A percentile compares a stretch with the other conserved stretches of the same genome.
Evolutionary conservation across 2,797 vertebrate genomes (phyloP).

Genomic region (Argentina silus): DNA sequence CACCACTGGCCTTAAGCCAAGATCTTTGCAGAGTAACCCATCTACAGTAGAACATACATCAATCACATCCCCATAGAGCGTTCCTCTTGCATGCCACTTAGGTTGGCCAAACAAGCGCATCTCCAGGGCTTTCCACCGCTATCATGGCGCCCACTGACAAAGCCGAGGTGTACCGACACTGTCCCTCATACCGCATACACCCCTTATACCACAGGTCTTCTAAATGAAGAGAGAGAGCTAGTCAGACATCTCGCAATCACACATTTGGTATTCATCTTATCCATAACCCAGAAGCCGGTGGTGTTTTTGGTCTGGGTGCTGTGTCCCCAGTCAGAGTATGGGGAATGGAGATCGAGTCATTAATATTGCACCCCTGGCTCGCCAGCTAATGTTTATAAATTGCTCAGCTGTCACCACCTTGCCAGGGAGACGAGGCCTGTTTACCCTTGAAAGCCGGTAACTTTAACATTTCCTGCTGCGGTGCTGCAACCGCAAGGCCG

Average conservation of each 20-base stretch:
- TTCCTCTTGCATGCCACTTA: slow-evolving; percentile 14
- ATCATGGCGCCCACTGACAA: slow-evolving; percentile 2
- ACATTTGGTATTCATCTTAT: slow-evolving; percentile 3
- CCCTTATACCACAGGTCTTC: no score
- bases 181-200: not conserved
- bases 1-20: slow-evolving; percentile 59
- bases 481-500: slow-evolving; percentile 53
- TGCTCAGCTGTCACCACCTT: slow-evolving; percentile 53
- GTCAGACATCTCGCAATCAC: no score
- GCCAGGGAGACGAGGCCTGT: slow-evolving; percentile 66
- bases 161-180: slow-evolving; percentile 1
- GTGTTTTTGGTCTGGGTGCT: slow-evolving; percentile 9
- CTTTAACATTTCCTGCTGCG: slow-evolving; percentile 74
- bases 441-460: slow-evolving; percentile 79
- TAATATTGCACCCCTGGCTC: slow-evolving; percentile 53
- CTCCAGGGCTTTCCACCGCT: not conserved
- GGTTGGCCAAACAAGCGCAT: slow-evolving; percentile 20
- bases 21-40: slow-evolving; percentile 50
- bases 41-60: slow-evolving; percentile 55
- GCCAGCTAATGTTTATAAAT: slow-evolving; percentile 62
- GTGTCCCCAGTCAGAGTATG: slow-evolving; percentile 13
- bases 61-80: slow-evolving; percentile 16
- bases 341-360: slow-evolving; percentile 39
- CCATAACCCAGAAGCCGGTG: slow-evolving; percentile 16
- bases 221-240: no score